Evolutionary conservation across 2,797 vertebrate genomes (phyloP).

Genomic region (Alosa sapidissima): DNA sequence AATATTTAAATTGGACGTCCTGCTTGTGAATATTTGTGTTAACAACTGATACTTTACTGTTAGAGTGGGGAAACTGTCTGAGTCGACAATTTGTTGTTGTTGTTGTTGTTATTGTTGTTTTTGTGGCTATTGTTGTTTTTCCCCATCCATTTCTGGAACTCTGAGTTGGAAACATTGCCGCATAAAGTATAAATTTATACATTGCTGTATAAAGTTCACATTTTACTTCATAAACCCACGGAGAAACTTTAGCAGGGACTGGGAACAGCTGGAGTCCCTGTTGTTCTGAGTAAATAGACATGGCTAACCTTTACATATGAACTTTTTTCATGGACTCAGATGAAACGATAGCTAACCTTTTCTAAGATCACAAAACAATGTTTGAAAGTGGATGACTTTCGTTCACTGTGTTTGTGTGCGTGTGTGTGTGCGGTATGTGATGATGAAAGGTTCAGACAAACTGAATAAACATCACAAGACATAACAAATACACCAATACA

Average conservation of each 20-base stretch:
- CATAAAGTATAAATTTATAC: too few relatives aligned
- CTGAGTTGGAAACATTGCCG: background rate
- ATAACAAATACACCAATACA: background rate
- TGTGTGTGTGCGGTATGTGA: background rate
- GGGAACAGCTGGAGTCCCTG: background rate
- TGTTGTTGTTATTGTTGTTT: too few relatives aligned
- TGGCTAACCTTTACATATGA: conserved; percentile 52
- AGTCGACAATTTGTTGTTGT: too few relatives aligned
- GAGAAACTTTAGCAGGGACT: background rate
- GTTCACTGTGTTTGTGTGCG: background rate
- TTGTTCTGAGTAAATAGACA: conserved; percentile 40
- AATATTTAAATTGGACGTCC: too few relatives aligned
- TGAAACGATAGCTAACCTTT: conserved; percentile 49
- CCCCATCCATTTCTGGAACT: background rate
- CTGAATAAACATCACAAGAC: background rate
- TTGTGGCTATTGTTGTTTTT: background rate
- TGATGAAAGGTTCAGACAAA: background rate
- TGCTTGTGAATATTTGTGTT: too few relatives aligned
- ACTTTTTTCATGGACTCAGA: conserved; percentile 24
- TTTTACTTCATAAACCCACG: background rate
- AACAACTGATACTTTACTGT: too few relatives aligned
- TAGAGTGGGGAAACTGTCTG: too few relatives aligned
- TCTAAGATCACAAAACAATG: conserved; percentile 49
- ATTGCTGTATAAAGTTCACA: background rate
- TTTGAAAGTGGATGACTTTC: conserved; percentile 50